These are phyloP conservation scores for Saturnia pavonia DNA, from an alignment of 2,888 invertebrate species.

Conservation along the genomic window DNA sequence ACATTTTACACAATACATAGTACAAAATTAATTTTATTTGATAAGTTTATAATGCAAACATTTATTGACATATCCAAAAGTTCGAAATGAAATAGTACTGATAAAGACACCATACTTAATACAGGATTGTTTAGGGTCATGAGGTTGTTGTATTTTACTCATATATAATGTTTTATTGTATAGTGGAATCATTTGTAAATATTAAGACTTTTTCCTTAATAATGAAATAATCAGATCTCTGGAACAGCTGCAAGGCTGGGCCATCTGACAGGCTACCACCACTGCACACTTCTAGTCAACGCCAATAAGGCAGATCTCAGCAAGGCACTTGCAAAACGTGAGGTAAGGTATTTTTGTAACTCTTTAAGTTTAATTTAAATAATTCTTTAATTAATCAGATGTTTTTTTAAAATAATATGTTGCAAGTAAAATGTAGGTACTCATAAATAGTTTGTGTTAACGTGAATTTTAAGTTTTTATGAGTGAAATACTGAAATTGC, in stretches of 20 bases:
- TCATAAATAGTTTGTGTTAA: too few relatives aligned
- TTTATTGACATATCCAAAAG: not conserved
- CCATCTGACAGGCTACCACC: slow-evolving; percentile 95
- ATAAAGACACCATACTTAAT: not conserved
- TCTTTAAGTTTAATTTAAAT: too few relatives aligned
- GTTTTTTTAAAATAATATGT: not conserved
- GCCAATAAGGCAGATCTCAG: slow-evolving; percentile 89
- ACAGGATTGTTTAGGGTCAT: not conserved
- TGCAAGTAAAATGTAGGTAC: too few relatives aligned
- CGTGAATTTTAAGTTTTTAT: too few relatives aligned
- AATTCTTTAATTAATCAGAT: not conserved
- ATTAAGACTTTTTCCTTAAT: slow-evolving; percentile 37
- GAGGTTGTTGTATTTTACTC: too few relatives aligned
- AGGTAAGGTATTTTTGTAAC: slow-evolving; percentile 83
- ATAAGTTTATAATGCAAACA: not conserved
- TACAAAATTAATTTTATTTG: not conserved
- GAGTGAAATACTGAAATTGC: too few relatives aligned
- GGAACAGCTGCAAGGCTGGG: slow-evolving; percentile 97
- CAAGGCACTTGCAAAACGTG: slow-evolving; percentile 87
- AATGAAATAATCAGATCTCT: slow-evolving; percentile 86
- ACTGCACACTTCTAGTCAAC: slow-evolving; percentile 96
- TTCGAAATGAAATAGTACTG: not conserved
- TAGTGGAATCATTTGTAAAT: not conserved
- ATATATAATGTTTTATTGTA: not conserved
- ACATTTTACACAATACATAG: too few relatives aligned